phyloP scores from a whole-genome alignment of 2,888 invertebrate genomes.

The Kryphioiulus occultus region DNA sequence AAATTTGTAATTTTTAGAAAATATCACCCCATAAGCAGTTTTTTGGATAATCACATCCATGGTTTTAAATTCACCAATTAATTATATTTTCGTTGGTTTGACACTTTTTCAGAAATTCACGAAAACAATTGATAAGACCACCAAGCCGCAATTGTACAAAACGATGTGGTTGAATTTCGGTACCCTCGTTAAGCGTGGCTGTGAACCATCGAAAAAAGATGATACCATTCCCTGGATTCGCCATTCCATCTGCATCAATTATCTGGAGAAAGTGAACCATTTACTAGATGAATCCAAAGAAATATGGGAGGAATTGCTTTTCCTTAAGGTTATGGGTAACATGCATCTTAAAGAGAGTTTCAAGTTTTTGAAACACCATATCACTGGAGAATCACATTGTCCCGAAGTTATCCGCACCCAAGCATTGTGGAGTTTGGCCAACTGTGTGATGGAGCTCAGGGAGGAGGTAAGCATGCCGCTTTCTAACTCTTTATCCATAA shows the following conservation, averaged over 20 bases:
- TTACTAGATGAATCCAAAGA: slow-evolving; percentile 10
- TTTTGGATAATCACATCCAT: too few relatives aligned
- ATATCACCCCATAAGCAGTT: too few relatives aligned
- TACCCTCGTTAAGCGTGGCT: slow-evolving; percentile 52
- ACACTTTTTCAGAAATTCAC: slow-evolving; percentile 25
- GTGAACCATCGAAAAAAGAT: slow-evolving; percentile 42
- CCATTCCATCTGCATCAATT: slow-evolving; percentile 44
- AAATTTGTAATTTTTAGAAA: too few relatives aligned
- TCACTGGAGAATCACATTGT: slow-evolving; percentile 55
- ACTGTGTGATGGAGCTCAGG: slow-evolving; percentile 54
- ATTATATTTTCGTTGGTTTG: background rate
- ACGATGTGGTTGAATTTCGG: slow-evolving; percentile 51
- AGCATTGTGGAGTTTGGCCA: slow-evolving; percentile 57
- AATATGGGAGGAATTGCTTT: slow-evolving; percentile 54
- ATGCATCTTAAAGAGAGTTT: slow-evolving; percentile 58
- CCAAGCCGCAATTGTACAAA: background rate
- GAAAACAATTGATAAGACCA: slow-evolving; percentile 47
- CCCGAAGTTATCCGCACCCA: slow-evolving; percentile 55
- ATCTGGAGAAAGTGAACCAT: slow-evolving; percentile 47
- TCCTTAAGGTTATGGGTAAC: slow-evolving; percentile 59
- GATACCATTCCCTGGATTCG: slow-evolving; percentile 6
- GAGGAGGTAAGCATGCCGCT: slow-evolving; percentile 54
- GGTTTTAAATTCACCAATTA: too few relatives aligned
- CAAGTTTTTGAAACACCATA: slow-evolving; percentile 56
- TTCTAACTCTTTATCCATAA: background rate